Evolutionary conservation across 2,113 vertebrate species (phyloP).

Genomic region (Siniperca knerii): DNA sequence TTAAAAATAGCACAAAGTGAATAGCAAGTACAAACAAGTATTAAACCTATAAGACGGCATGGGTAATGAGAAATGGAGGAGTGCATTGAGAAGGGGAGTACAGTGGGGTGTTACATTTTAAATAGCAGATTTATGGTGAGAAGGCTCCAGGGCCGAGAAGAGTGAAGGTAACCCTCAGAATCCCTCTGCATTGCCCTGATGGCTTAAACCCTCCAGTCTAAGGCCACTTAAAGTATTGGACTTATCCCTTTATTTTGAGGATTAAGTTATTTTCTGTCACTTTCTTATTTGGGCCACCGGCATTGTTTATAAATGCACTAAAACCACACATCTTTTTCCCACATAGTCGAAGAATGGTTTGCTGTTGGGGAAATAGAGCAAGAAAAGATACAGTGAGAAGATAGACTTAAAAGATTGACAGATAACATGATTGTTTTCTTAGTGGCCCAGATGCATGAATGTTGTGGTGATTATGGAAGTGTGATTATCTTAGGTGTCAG

Average conservation of each 20-base stretch:
- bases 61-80: slow-evolving; percentile 68
- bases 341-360: slow-evolving; percentile 46
- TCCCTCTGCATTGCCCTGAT: slow-evolving; percentile 63
- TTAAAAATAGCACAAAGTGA: slow-evolving; percentile 80
- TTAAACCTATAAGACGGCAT: slow-evolving; percentile 73
- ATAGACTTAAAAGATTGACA: slow-evolving; percentile 76
- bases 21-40: slow-evolving; percentile 78
- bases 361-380: slow-evolving; percentile 55
- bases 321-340: slow-evolving; percentile 55
- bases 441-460: slow-evolving; percentile 59
- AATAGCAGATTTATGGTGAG: slow-evolving; percentile 81
- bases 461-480: slow-evolving; percentile 71
- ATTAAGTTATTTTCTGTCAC: slow-evolving; percentile 83
- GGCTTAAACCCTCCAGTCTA: slow-evolving; percentile 79
- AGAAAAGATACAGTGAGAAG: slow-evolving; percentile 62
- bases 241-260: slow-evolving; percentile 82
- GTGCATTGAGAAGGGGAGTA: slow-evolving; percentile 30
- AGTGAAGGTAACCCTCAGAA: slow-evolving; percentile 79
- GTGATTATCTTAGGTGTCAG: slow-evolving; percentile 70
- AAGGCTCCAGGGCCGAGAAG: slow-evolving; percentile 73
- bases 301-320: slow-evolving; percentile 80
- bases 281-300: slow-evolving; percentile 82
- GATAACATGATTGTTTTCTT: slow-evolving; percentile 76
- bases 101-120: slow-evolving; percentile 74
- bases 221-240: slow-evolving; percentile 82